Evolutionary conservation across 1,140 invertebrate genomes (phyloP), one percentile per base, ranked within the genome.

Genomic region (Lasioglossum albipes): DNA sequence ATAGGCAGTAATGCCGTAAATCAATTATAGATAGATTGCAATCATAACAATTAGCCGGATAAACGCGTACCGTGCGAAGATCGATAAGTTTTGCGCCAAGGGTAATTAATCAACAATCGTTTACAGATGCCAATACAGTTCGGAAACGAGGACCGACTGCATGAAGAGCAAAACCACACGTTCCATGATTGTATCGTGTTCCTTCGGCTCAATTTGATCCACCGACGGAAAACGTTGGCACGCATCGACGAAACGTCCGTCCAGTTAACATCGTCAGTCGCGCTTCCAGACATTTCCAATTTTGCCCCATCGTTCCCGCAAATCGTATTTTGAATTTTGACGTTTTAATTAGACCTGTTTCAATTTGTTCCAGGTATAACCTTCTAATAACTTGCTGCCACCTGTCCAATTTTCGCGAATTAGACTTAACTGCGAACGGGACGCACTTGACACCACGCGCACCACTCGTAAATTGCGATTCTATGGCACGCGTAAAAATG

Each of bases 311-410:
- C 52, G 52, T 18, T 31, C 18, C 45, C 61, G 73, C n/a, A 61
- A 27, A 22, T 16, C 16, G 57, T 41, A 59, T 45, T 52, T 27
- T 62, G n/a, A 66, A 57, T 57, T 75, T 66, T 41, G 62, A 66
- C 49, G 45, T 54, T 67, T 66, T 67, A 67, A 67, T 66, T 42
- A 75, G 62, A 18, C 52, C 52, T 7, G 52, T 54, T 54, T 54
- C 52, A 54, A 54, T 54, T 54, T 54, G 52, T 16, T 16, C 13
- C 16, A 1, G 18, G 18, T 16, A 6, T 20, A 54, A 54, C 16
- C 52, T 54, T 54, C 52, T 20, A 54, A 54, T 20, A 18, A 54
- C 52, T 18, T 54, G 4, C 52, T 6, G 13, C 16, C 52, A 54
- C 52, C 52, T 54, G 52, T 54, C 52, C 52, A 20, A 54, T 54